Evolutionary conservation across 2,797 vertebrate species (phyloP), one percentile per base, ranked within the genome.

Genomic region (Crenichthys baileyi): DNA sequence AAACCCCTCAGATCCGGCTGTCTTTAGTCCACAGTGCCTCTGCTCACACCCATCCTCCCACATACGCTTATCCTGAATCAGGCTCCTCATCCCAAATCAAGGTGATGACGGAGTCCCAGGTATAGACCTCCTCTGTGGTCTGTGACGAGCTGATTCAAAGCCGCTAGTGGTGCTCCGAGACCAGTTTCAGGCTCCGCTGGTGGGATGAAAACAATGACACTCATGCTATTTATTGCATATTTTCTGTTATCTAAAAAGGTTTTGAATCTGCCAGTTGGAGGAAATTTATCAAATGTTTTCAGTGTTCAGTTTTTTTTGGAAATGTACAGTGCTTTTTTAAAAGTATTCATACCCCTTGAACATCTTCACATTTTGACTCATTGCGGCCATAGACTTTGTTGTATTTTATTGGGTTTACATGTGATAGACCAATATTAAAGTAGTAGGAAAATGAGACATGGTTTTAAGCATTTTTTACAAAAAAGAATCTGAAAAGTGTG

Each of bases 1-100:
- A 83, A 77, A 79, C 73, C 83, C 90, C 80, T 92, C 86, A 79
- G n/a, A 86, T 88, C 85, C 81, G 79, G 70, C 88, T 77, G 44
- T 90, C 88, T 90, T 86, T 85, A 91, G 86, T 81, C 81, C 75
- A 41, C 24, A 60, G 20, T 31, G 36, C 68, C 79, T 71, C 61
- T 7, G 68, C 74, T 58, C 63, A 46, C 74, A 79, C 58, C 72
- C 51, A 56, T 6, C 50, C 48, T 78, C 67, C 29, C n/a, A 1
- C 2, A 86, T 90, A 84, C 79, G 82, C 76, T 83, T 90, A 83
- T 87, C 81, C 79, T 53, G 48, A 75, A 77, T 81, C 72, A 85
- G 76, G 71, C 50, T 87, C 53, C 44, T 79, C 65, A 20, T 82
- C 77, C 78, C 72, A 70, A 75, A 84, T 85, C 8, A 5, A 29